Evolutionary conservation across 2,888 invertebrate genomes (phyloP), one percentile per base, ranked within the genome.

Genomic region (Patella pellucida): DNA sequence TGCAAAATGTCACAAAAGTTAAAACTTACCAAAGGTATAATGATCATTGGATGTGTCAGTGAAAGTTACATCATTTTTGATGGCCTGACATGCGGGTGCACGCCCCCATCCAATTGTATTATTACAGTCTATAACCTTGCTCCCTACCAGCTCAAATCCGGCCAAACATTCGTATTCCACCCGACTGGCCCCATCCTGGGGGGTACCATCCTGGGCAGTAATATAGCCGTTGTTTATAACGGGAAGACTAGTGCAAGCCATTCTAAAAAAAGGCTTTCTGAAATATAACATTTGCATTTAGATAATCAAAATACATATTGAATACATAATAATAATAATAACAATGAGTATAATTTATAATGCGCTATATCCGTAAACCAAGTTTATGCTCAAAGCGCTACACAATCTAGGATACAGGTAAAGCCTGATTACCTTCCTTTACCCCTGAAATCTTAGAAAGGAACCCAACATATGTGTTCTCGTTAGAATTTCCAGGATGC

Each of bases 121-220:
- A 19, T 62, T 23, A 14, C 62, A 62, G 2, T 62, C 62, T 19
- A 62, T 62, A n/a, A 62, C 62, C 23, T 62, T 62, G 23, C 15
- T 19, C 23, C 62, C 62, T 62, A 62, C 23, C n/a, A 62, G 62
- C 23, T 62, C 14, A 15, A 62, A 62, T 62, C 62, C 62, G 23
- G 62, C 62, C 19, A 62, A 23, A 62, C 62, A 62, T 62, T 62
- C 62, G 23, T 62, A 62, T 19, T 62, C 62, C 11, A 62, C 62
- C 23, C 62, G n/a, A n/a, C 23, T 7, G 19, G 62, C 12, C 31
- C 31, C 31, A 19, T n/a, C 23, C n/a, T 23, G n/a, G n/a, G n/a
- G n/a, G n/a, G n/a, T n/a, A n/a, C n/a, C n/a, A n/a, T n/a, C n/a
- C n/a, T n/a, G n/a, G 19, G 62, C 62, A 14, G 23, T 23, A 2